phyloP scores from a whole-genome alignment of 2,888 invertebrate species.

The Lasioglossum leucozonium region DNA sequence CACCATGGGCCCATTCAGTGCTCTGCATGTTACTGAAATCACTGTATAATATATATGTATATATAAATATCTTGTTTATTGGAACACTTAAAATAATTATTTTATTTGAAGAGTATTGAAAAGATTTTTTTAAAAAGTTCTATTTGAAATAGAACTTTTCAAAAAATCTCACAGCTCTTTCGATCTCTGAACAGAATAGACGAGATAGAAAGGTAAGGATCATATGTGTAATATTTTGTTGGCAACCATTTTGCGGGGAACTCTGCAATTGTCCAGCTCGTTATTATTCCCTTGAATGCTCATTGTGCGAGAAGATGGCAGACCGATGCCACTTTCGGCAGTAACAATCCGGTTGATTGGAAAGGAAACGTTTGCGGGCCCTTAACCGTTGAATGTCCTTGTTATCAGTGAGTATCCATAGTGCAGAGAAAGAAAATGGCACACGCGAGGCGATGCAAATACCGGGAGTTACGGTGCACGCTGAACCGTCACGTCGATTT shows the following conservation, averaged over 20 bases:
- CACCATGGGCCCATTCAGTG: no score
- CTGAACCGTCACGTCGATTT: slow-evolving; percentile 31
- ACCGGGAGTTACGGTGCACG: slow-evolving; percentile 30
- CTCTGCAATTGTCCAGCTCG: neutral
- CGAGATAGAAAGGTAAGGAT: neutral
- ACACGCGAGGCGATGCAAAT: slow-evolving; percentile 32
- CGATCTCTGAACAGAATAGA: neutral
- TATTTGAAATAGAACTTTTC: no score
- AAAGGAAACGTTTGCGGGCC: slow-evolving; percentile 76
- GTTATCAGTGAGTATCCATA: slow-evolving; percentile 68
- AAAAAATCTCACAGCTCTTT: neutral
- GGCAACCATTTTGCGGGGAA: neutral
- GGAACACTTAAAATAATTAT: neutral
- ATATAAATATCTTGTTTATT: no score
- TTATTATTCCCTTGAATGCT: slow-evolving; percentile 26
- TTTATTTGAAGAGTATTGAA: neutral
- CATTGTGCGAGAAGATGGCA: slow-evolving; percentile 34
- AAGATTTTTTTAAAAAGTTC: neutral
- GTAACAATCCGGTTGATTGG: slow-evolving; percentile 79
- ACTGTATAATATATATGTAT: no score
- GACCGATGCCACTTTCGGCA: slow-evolving; percentile 61
- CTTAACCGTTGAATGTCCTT: slow-evolving; percentile 80
- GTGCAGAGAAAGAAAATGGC: slow-evolving; percentile 33
- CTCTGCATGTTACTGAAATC: no score
- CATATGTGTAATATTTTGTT: neutral